Base-by-base conservation (phyloP, 2,888 invertebrate species). In the Cotesia congregata region DNA sequence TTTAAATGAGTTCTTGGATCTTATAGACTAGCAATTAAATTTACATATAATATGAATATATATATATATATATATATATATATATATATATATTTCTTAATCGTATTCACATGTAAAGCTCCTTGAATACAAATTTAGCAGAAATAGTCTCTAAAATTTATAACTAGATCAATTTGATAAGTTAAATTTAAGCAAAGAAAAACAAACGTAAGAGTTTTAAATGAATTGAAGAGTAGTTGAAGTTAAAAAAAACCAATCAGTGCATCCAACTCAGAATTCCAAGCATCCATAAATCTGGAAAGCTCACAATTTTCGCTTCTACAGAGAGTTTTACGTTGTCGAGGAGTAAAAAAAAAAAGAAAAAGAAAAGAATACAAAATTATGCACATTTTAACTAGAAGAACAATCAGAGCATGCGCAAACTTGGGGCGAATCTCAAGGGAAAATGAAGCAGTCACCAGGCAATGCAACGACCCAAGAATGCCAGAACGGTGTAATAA, bases 1-100 rank as follows among this genome's bases (percentile, higher is more conserved):
- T 50, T 50, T 50, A 12, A 50, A 50, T 50, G 50, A 50, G 50
- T 50, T 50, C 50, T 50, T 50, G 9, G 50, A 4, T 50, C 50
- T 50, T 60, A 60, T 15, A 70, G 17, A 12, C 12, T 39, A 15
- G 62, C 74, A 75, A 78, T 80, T 77, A 78, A 73, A 81, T 81
- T 81, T 78, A 72, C 80, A 81, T 78, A 75, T 71, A 77, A 81
- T 30, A 81, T 79, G 76, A 69, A 61, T 72, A 78, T 78, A 76
- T 76, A 50, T 9, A 9, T 1, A 50, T 50, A 50, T 9, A 9
- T 1, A 50, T 50, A 50, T 76, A 17, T 79, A 77, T 78, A 78
- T 77, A 41, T 41, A 41, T 41, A 41, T 5, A 50, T 9, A 9
- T 1, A 50, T 50, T 12, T 50, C 7, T 50, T 50, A 50, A 50